These are phyloP conservation scores for Manis crassicaudata DNA, from an alignment of 2,797 vertebrate species.

Conservation along the genomic window DNA sequence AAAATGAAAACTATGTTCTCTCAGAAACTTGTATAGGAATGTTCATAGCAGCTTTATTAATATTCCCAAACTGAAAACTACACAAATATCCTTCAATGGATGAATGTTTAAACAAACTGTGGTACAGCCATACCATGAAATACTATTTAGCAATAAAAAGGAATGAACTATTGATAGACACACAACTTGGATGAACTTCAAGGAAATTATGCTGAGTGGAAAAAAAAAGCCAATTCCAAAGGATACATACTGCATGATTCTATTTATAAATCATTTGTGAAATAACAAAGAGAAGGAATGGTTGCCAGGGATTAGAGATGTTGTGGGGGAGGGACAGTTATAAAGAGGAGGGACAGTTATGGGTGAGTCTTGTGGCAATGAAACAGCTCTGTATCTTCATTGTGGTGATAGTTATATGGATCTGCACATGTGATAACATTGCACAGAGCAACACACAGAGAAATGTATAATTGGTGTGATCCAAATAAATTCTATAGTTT, in stretches of 20 bases:
- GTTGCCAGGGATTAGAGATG: neutral
- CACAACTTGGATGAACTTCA: neutral
- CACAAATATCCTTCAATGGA: neutral
- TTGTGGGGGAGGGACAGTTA: neutral
- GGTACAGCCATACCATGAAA: neutral
- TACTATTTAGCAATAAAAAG: neutral
- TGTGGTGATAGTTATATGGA: neutral
- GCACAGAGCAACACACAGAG: neutral
- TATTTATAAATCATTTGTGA: neutral
- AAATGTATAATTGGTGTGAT: neutral
- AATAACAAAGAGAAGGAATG: neutral
- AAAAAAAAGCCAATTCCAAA: neutral
- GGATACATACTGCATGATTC: neutral
- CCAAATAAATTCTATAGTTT: neutral
- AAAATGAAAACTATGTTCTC: constrained; percentile 24
- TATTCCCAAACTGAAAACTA: neutral
- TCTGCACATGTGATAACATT: neutral
- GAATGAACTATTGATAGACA: neutral
- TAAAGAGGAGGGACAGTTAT: neutral
- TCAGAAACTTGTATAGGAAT: constrained; percentile 1
- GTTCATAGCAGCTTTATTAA: neutral
- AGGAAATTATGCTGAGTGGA: constrained; percentile 16
- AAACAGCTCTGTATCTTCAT: neutral
- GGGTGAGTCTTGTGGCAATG: neutral
- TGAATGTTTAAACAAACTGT: neutral